These are phyloP conservation scores for Polia nebulosa DNA, from an alignment of 2,888 invertebrate genomes.

Conservation along the genomic window DNA sequence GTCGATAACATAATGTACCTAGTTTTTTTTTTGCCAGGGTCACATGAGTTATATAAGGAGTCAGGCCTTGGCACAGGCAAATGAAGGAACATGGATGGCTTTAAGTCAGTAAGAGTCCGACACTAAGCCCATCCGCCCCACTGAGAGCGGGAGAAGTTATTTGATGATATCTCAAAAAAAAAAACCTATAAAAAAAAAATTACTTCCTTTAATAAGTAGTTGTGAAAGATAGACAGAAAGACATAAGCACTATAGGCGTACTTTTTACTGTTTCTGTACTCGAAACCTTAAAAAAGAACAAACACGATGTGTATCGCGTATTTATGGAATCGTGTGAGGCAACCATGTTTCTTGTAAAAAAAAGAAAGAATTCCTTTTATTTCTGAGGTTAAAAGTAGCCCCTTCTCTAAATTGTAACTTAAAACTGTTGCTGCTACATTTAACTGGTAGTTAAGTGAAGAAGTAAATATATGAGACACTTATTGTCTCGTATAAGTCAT, in stretches of 20 bases:
- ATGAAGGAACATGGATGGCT: too few species aligned
- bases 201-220: background rate
- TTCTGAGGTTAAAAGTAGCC: background rate
- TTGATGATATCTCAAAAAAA: too few species aligned
- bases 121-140: too few species aligned
- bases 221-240: background rate
- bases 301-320: background rate
- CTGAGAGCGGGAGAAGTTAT: too few species aligned
- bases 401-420: constrained; percentile 42
- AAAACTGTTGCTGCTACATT: constrained; percentile 9
- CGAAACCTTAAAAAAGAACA: background rate
- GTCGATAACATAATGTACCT: too few species aligned
- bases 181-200: too few species aligned
- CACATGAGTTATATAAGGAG: too few species aligned
- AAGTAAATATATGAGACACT: constrained; percentile 13
- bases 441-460: background rate
- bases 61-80: too few species aligned
- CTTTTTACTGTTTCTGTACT: too few species aligned
- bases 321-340: constrained; percentile 18
- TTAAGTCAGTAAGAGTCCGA: too few species aligned
- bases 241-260: too few species aligned
- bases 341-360: background rate
- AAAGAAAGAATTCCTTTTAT: background rate
- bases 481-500: background rate
- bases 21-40: too few species aligned